Base-by-base conservation (phyloP, 2,888 invertebrate species). In the Rhagonycha lutea region DNA sequence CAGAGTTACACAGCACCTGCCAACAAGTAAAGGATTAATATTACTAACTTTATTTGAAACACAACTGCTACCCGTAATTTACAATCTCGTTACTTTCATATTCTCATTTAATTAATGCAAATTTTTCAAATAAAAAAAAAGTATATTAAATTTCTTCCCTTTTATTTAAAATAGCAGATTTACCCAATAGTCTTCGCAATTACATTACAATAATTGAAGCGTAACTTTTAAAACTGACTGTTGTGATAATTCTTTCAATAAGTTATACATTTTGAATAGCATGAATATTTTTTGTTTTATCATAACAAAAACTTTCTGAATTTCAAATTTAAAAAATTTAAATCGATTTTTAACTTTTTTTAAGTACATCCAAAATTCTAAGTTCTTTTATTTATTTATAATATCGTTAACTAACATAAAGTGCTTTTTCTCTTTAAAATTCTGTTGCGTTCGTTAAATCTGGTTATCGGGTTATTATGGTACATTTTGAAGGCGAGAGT, bases 1-100 rank as follows among this genome's bases (percentile, higher is more conserved):
- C 95, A 79, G 95, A 95, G 90, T 96, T 96, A 91, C 96, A 96
- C 85, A 96, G 91, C 82, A 96, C 95, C 96, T 96, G 90, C 69
- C 88, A 90, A 80, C 83, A 81, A 84, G 77, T 74, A 76, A 79
- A 80, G 78, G 78, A 78, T 80, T 79, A 79, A 73, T 73, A 71
- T 68, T 68, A 24, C 29, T 68, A 69, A 69, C 61, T 29, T 29
- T 63, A 74, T 26, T 62, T 67, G 65, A 63, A 72, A 18, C 71
- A 18, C 71, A 63, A 60, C 47, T 72, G 63, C 24, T 28, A 23
- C 32, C 32, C 18, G 14, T 68, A 14, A 23, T 14, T 29, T 68
- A 14, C 29, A 28, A 62, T 62, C 62, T 62, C 47, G n/a, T 47
- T 47, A 47, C 47, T 47, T 47, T 47, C 8, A 8, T 47, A 47